Evolutionary conservation across 35 echinoderm and acorn worm species (phyloP), one percentile per base, ranked within the genome.

Genomic region (Apostichopus japonicus): DNA sequence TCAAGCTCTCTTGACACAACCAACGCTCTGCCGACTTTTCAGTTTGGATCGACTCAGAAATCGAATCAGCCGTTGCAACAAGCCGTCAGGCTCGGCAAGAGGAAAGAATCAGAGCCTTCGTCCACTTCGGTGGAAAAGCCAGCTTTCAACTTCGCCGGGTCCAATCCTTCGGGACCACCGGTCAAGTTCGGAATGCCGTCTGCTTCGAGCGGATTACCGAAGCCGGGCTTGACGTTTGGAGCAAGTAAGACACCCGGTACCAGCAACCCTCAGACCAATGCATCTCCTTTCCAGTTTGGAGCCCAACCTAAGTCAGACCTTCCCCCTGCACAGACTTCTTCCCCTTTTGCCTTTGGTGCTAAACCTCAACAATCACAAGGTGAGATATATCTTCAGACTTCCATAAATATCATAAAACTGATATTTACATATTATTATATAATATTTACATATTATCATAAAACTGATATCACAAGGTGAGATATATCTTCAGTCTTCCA

Each of bases 401-500:
- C 56, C 56, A 57, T 5, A 57, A 57, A 5, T 4, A 57, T 57
- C 9, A 57, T 9, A 57, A 57, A 4, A 4, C 9, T 9, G 9
- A 57, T 57, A 4, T 57, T 57, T 57, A 5, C 56, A 5, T 57
- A 9, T 57, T 4, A 57, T 57, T 57, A 5, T 57, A 57, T 57
- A 57, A n/a, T n/a, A n/a, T n/a, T n/a, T n/a, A n/a, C n/a, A n/a
- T n/a, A n/a, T n/a, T n/a, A n/a, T n/a, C n/a, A n/a, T n/a, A n/a
- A n/a, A n/a, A n/a, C n/a, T n/a, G n/a, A n/a, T n/a, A 21, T 84
- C 80, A n/a, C 80, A 84, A 84, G 80, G 80, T 84, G 56, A 84
- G 80, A 21, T 2, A 11, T 79, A 23, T 8, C 56, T 57, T 4
- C 56, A 57, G 56, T 57, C 9, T 59, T 59, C 57, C 57, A 59